phyloP scores from a whole-genome alignment of 2,888 invertebrate species.

The Strigamia crassipes region DNA sequence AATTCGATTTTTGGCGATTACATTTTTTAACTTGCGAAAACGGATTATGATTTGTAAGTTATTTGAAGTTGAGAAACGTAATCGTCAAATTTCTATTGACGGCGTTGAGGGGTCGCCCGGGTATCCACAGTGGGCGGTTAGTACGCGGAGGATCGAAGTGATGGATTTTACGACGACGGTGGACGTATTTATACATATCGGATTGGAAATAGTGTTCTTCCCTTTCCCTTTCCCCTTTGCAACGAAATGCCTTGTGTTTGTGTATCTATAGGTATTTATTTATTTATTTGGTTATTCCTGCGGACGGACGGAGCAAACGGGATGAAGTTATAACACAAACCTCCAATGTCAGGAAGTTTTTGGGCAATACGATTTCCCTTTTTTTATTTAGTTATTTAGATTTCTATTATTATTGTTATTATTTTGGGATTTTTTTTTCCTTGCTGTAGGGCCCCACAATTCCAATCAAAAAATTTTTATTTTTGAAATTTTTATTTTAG shows the following conservation, averaged over 20 bases:
- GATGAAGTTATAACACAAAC: background rate
- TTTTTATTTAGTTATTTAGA: background rate
- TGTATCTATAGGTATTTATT: constrained; percentile 11
- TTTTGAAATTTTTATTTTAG: no score
- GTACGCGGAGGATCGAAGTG: background rate
- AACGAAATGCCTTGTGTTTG: background rate
- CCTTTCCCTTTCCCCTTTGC: constrained; percentile 8
- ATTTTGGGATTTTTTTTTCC: background rate
- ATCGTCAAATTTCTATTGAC: no score
- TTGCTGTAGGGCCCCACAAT: no score
- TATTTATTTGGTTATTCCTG: constrained; percentile 30
- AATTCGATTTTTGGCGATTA: no score
- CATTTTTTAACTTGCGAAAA: no score
- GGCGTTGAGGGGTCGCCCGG: no score
- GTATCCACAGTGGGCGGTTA: no score
- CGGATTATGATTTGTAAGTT: no score
- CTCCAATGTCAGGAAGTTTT: constrained; percentile 22
- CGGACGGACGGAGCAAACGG: background rate
- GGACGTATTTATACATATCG: constrained; percentile 9
- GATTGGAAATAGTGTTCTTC: constrained; percentile 2
- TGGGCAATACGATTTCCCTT: constrained; percentile 5
- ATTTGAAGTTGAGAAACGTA: no score
- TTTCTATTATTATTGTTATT: background rate
- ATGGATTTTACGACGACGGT: background rate
- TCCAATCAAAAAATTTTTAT: no score